These are phyloP conservation scores for Andricus curvator DNA, from an alignment of 2,888 invertebrate species.

Conservation along the genomic window DNA sequence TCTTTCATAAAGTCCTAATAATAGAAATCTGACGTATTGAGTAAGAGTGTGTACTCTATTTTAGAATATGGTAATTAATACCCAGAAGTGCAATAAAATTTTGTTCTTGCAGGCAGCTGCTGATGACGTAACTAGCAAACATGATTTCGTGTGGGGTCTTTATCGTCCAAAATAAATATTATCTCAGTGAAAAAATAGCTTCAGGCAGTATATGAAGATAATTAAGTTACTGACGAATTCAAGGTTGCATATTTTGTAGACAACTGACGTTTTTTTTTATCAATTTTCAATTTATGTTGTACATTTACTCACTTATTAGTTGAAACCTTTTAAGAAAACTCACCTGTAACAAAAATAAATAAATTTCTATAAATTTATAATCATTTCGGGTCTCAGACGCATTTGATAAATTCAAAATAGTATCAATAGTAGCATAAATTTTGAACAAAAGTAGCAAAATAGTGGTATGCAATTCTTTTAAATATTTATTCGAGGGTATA, in stretches of 20 bases:
- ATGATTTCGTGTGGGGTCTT: neutral
- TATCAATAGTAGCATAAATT: no score
- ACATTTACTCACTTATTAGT: neutral
- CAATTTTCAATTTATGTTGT: no score
- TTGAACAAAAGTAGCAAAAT: no score
- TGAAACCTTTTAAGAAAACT: neutral
- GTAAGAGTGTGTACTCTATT: neutral
- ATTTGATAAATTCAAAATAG: no score
- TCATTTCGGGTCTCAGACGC: no score
- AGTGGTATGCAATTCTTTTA: no score
- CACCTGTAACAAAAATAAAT: conserved; percentile 15
- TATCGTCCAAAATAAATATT: neutral
- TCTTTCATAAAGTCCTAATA: neutral
- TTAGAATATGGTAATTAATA: neutral
- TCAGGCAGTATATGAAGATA: neutral
- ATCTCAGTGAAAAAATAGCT: neutral
- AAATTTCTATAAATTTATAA: neutral
- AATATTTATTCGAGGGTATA: no score
- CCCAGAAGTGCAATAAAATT: neutral
- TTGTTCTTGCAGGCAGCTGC: neutral
- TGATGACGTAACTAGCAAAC: neutral
- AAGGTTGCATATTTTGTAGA: neutral
- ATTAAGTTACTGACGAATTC: neutral
- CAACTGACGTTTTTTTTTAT: no score
- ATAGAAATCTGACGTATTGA: neutral